Conservation (phyloP, 1,140 invertebrate species). For the Bicyclus anynana region DNA sequence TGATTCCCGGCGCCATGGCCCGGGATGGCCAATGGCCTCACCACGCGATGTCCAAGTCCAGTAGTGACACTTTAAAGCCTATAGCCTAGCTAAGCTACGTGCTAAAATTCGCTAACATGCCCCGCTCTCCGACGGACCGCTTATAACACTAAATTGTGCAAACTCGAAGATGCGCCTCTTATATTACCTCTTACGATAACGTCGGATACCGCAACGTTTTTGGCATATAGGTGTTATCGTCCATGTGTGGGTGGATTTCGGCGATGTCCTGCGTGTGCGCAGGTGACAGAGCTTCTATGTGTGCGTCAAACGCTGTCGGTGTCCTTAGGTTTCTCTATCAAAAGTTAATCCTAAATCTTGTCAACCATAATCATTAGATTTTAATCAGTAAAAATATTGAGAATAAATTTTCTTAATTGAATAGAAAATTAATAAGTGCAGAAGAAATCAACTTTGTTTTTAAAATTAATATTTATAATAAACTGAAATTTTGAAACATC, state of each 20-base stretch:
- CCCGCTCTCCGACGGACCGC: conserved; percentile 61
- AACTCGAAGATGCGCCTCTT: conserved; percentile 73
- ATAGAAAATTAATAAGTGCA: not conserved
- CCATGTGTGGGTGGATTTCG: conserved; percentile 58
- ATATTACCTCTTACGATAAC: conserved; percentile 73
- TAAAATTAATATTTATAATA: no score
- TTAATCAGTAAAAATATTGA: not conserved
- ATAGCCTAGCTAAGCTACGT: conserved; percentile 43
- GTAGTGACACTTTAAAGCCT: conserved; percentile 44
- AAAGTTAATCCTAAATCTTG: not conserved
- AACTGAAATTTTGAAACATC: no score
- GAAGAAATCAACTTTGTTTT: not conserved
- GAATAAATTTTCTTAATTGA: not conserved
- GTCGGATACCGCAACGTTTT: conserved; percentile 71
- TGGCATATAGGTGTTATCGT: conserved; percentile 47
- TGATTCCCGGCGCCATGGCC: conserved; percentile 65
- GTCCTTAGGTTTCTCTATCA: conserved; percentile 23
- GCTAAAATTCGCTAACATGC: conserved; percentile 63
- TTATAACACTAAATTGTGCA: conserved; percentile 73
- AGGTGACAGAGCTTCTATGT: conserved; percentile 21
- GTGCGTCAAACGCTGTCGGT: conserved; percentile 21
- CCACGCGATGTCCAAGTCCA: conserved; percentile 30
- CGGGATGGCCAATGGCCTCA: conserved; percentile 50
- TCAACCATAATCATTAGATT: not conserved
- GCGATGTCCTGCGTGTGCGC: conserved; percentile 33